Evolutionary conservation across 2,797 vertebrate species (phyloP).

Genomic region (Enteromius argenteus): DNA sequence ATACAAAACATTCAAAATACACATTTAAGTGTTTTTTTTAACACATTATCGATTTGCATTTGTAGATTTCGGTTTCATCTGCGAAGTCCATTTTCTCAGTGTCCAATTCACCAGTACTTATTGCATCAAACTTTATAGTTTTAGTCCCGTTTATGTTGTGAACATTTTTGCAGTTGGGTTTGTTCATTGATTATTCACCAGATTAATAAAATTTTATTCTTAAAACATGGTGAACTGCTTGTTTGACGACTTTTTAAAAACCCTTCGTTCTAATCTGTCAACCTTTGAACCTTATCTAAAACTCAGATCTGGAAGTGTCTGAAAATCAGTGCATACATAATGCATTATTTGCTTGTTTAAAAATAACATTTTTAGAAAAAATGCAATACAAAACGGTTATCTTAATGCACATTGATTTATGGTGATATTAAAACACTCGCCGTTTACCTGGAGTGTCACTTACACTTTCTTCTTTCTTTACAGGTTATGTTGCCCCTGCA

Average conservation of each 20-base stretch:
- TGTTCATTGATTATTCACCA: background rate
- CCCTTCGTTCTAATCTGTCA: background rate
- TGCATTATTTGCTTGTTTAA: background rate
- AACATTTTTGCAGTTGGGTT: background rate
- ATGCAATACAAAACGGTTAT: background rate
- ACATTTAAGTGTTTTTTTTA: background rate
- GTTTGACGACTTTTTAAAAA: background rate
- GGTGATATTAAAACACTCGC: background rate
- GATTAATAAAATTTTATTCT: background rate
- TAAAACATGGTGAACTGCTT: background rate
- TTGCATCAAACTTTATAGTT: background rate
- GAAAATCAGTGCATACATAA: background rate
- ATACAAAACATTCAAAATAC: background rate
- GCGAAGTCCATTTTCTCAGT: background rate
- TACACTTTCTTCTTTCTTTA: slow-evolving; percentile 31
- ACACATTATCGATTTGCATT: background rate
- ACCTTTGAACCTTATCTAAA: background rate
- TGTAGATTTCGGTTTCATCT: background rate
- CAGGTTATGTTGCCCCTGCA: slow-evolving; percentile 63
- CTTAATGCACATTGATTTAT: background rate
- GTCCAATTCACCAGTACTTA: background rate
- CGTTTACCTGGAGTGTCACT: background rate
- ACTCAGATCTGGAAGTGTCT: background rate
- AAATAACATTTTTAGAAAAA: background rate
- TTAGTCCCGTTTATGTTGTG: background rate